Evolutionary conservation across 2,113 vertebrate genomes (phyloP).

Genomic region (Neolamprologus brichardi): DNA sequence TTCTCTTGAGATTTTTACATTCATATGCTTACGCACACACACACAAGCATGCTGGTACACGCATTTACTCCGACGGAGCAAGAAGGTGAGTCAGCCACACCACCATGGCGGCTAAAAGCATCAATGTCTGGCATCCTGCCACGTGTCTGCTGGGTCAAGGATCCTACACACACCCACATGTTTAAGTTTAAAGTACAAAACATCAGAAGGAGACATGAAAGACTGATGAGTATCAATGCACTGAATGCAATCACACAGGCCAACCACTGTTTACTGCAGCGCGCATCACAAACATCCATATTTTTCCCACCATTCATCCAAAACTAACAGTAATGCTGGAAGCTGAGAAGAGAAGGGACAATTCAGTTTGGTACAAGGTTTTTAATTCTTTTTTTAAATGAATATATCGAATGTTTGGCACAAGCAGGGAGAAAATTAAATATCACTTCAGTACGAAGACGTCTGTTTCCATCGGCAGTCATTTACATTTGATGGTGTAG

Average conservation of each 20-base stretch:
- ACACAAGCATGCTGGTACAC: not conserved
- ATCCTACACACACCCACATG: constrained; percentile 46
- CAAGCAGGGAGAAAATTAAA: not conserved
- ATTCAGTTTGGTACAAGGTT: not conserved
- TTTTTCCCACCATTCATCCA: not conserved
- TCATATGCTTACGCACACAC: not conserved
- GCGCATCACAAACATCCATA: not conserved
- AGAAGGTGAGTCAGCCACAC: constrained; percentile 42
- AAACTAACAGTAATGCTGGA: not conserved
- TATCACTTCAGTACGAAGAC: not conserved
- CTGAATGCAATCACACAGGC: not conserved
- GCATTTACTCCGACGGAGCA: constrained; percentile 10
- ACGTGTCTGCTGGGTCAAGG: constrained; percentile 29
- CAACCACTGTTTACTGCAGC: not conserved
- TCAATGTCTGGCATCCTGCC: constrained; percentile 48
- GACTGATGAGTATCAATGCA: not conserved
- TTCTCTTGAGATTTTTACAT: constrained; percentile 2
- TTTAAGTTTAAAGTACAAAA: constrained; percentile 45
- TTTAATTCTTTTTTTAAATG: not conserved
- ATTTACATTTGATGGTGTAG: not conserved
- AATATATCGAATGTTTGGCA: not conserved
- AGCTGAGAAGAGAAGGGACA: not conserved
- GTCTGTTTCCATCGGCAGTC: not conserved
- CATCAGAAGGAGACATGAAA: constrained; percentile 36
- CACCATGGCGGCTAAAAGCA: constrained; percentile 19